A percentile compares a stretch with the other conserved stretches of the same genome.
Conservation (phyloP, 2,888 invertebrate species). For the Mythimna ferrago region DNA sequence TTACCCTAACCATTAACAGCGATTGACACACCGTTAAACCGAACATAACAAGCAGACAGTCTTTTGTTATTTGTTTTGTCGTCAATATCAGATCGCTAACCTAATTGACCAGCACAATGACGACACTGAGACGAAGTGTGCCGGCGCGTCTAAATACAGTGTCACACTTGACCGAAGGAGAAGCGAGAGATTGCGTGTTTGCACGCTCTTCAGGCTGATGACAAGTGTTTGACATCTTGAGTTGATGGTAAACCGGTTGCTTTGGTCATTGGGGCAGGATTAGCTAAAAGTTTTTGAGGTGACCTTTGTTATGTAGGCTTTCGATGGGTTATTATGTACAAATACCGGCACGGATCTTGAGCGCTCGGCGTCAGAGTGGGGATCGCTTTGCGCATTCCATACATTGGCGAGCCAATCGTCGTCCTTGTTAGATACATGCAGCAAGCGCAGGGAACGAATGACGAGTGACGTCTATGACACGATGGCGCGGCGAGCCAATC, state of each 20-base stretch:
- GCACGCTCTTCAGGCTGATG: slow-evolving; percentile 16
- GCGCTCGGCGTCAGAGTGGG: no score
- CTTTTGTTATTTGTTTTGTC: neutral
- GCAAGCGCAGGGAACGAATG: no score
- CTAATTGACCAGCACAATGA: neutral
- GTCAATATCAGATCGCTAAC: neutral
- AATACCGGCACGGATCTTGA: no score
- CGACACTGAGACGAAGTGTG: slow-evolving; percentile 17
- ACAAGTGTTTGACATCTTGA: slow-evolving; percentile 25
- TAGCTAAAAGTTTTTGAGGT: slow-evolving; percentile 1
- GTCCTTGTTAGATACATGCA: no score
- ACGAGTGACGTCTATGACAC: no score
- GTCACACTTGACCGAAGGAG: slow-evolving; percentile 14
- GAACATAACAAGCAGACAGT: no score
- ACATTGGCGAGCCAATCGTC: no score
- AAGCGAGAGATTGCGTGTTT: slow-evolving; percentile 6
- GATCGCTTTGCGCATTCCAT: no score
- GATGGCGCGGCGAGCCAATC: no score
- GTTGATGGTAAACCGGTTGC: slow-evolving; percentile 2
- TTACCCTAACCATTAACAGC: no score
- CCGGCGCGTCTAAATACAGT: slow-evolving; percentile 14
- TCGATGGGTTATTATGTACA: neutral
- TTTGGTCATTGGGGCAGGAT: slow-evolving; percentile 1
- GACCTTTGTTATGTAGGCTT: neutral
- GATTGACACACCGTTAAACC: no score